Evolutionary conservation across 1,140 invertebrate genomes (phyloP), one percentile per base, ranked within the genome.

Genomic region (Latrodectus geometricus): DNA sequence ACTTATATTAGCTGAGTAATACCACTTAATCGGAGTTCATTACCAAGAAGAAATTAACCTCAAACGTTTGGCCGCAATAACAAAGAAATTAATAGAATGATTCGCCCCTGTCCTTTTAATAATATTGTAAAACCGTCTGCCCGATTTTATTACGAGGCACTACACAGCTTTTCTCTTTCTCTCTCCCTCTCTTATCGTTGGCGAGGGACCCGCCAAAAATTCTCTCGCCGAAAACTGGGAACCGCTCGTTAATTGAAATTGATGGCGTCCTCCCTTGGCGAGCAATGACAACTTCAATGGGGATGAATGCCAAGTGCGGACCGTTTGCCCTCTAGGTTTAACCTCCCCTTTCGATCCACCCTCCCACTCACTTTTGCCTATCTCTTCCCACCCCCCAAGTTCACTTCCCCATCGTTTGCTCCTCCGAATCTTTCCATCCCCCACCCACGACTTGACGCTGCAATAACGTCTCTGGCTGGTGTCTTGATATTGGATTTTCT

Each of bases 241-340:
- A 79, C 68, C 77, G 50, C 88, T 88, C 88, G 88, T 88, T 88
- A 88, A 88, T 88, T 88, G 88, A 88, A 88, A 88, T 88, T 86
- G 88, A 88, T 88, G 87, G 86, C 82, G 87, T 48, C 77, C 70
- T 69, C 61, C 81, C 70, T 74, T 70, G 80, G 80, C 69, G 75
- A 75, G 76, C 74, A 88, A 75, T 88, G 87, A 88, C 87, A 88
- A 78, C 87, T 88, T 88, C 80, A 88, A 88, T 88, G 78, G 87
- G 87, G 87, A 88, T 84, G 79, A 88, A 88, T 88, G 74, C 87
- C 88, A 84, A 86, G 76, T 86, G 83, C 79, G 48, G 78, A 52
- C 79, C 76, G 78, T 78, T 86, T 80, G 77, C 78, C 76, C 88
- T 81, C 69, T 65, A 65, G 82, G 76, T 50, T 79, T 83, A 74